A percentile compares a stretch with the other conserved stretches of the same genome.
These are phyloP conservation scores for Drosophila vallismaia DNA, from an alignment of 2,888 invertebrate species.

Conservation along the genomic window DNA sequence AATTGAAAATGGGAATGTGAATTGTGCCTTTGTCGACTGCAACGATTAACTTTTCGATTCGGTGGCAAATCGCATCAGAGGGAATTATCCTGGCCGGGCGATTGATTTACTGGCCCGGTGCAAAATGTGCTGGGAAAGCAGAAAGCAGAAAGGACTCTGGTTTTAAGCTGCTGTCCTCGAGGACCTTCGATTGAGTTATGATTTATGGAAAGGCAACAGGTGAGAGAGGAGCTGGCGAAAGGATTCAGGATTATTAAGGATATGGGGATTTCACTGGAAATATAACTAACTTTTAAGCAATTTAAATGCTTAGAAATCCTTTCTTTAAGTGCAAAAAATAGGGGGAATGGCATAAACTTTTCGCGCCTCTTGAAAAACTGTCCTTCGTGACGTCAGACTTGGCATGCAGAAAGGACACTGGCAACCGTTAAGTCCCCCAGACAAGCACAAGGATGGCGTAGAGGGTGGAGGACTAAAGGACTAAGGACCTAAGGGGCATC, in stretches of 20 bases:
- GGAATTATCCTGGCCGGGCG: slow-evolving; percentile 31
- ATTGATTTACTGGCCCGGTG: slow-evolving; percentile 28
- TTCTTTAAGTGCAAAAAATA: too few species aligned
- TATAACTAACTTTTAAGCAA: too few species aligned
- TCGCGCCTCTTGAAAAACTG: slow-evolving; percentile 45
- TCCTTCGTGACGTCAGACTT: slow-evolving; percentile 51
- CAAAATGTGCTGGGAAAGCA: background rate
- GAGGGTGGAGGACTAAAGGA: too few species aligned
- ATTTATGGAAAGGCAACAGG: slow-evolving; percentile 48
- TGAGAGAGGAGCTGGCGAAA: slow-evolving; percentile 5
- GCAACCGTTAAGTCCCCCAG: background rate
- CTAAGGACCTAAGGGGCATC: background rate
- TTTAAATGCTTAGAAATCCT: background rate
- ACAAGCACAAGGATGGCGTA: background rate
- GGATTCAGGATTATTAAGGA: slow-evolving; percentile 1
- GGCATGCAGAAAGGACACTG: slow-evolving; percentile 55
- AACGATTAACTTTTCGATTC: slow-evolving; percentile 8
- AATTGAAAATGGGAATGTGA: background rate
- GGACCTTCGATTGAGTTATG: slow-evolving; percentile 39
- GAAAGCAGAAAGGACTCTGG: background rate
- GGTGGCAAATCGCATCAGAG: slow-evolving; percentile 34
- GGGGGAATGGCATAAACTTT: slow-evolving; percentile 24
- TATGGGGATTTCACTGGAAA: background rate
- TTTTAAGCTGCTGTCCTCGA: slow-evolving; percentile 33
- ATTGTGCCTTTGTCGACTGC: background rate